phyloP scores from a whole-genome alignment of 1,140 invertebrate species.

The Venustaconcha ellipsiformis region DNA sequence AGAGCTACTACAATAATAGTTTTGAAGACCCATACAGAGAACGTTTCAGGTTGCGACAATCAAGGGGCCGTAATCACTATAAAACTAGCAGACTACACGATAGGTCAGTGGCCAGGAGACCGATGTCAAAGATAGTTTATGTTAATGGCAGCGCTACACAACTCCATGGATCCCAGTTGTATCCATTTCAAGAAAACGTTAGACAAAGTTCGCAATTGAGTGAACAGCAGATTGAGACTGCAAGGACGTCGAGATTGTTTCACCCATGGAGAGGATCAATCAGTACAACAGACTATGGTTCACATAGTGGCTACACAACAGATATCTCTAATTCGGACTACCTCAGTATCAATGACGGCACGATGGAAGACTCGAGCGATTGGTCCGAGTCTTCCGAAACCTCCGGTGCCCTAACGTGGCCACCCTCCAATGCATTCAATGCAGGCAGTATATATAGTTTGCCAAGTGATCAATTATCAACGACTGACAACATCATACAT shows the following conservation, averaged over 20 bases:
- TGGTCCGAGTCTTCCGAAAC: constrained; percentile 14
- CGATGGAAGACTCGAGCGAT: constrained; percentile 26
- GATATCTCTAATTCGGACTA: constrained; percentile 31
- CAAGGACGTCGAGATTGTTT: too few species aligned
- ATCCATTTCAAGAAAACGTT: too few species aligned
- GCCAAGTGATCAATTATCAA: constrained; percentile 17
- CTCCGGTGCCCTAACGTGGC: constrained; percentile 25
- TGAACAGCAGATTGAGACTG: too few species aligned
- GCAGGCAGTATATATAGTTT: constrained; percentile 23
- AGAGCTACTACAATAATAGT: constrained; percentile 23
- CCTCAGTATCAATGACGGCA: constrained; percentile 31
- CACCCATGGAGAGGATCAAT: background rate
- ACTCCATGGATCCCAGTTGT: too few species aligned
- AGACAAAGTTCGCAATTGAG: too few species aligned
- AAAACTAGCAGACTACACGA: too few species aligned
- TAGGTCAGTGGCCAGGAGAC: too few species aligned
- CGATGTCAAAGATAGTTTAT: too few species aligned
- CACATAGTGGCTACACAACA: constrained; percentile 19
- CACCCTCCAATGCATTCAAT: constrained; percentile 16
- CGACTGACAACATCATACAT: constrained; percentile 28
- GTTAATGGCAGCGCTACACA: too few species aligned
- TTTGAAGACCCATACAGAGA: constrained; percentile 33
- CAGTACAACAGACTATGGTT: constrained; percentile 5
- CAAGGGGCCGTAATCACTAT: too few species aligned
- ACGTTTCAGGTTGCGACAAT: background rate